A percentile compares a stretch with the other conserved stretches of the same genome.
Evolutionary conservation across 1,140 invertebrate genomes (phyloP).

Genomic region (Ephestia elutella): DNA sequence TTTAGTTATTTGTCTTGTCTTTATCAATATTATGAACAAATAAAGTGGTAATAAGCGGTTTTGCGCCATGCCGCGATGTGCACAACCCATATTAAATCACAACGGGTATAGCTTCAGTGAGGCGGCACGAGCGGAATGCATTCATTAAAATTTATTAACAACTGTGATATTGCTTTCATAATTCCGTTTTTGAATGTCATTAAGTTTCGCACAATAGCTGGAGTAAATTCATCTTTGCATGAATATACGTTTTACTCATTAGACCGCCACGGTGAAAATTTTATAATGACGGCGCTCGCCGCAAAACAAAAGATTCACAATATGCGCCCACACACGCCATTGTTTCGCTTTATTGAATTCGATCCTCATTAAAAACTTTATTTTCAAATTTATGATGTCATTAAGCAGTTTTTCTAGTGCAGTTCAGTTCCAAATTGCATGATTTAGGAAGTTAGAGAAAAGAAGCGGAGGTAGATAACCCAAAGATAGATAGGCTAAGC

Average conservation of each 20-base stretch:
- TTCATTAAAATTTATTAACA: constrained; percentile 18
- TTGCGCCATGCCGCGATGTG: too few species aligned
- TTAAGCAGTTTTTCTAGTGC: too few species aligned
- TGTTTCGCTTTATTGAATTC: constrained; percentile 61
- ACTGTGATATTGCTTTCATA: constrained; percentile 13
- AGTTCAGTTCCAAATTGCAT: too few species aligned
- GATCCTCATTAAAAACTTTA: constrained; percentile 64
- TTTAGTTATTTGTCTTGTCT: too few species aligned
- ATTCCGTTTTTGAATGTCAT: constrained; percentile 17
- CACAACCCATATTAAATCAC: neutral
- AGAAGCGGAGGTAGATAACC: too few species aligned
- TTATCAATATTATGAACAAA: too few species aligned
- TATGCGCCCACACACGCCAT: constrained; percentile 51
- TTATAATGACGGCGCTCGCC: constrained; percentile 50
- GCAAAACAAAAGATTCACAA: constrained; percentile 53
- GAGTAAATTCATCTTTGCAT: constrained; percentile 13
- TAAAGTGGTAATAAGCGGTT: too few species aligned
- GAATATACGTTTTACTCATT: constrained; percentile 42
- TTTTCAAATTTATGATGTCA: constrained; percentile 10
- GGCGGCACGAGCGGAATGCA: constrained; percentile 1
- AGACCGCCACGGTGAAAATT: constrained; percentile 51
- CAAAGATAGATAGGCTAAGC: too few species aligned
- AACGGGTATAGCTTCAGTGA: neutral
- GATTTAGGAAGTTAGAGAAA: too few species aligned
- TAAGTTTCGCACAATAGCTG: constrained; percentile 20